Evolutionary conservation across 2,113 vertebrate genomes (phyloP).

Genomic region (Leptobrachium ailaonicum): DNA sequence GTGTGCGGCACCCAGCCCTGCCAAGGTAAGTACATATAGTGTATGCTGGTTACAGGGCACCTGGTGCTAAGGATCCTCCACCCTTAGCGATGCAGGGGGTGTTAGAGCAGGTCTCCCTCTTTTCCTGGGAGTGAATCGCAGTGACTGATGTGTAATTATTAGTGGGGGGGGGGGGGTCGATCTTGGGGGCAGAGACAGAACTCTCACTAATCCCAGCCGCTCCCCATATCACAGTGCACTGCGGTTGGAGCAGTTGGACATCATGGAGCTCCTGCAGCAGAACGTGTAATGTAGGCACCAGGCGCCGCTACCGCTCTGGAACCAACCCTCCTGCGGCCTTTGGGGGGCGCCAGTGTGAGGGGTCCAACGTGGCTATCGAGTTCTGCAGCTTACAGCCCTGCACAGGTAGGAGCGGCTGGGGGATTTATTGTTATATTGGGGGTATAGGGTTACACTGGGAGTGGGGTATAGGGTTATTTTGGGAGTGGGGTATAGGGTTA

Average conservation of each 20-base stretch:
- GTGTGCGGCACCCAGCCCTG: constrained; percentile 69
- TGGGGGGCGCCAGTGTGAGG: constrained; percentile 69
- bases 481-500: no score
- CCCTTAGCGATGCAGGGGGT: no score
- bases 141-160: no score
- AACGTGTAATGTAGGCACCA: constrained; percentile 79
- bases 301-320: constrained; percentile 72
- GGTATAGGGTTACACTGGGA: no score
- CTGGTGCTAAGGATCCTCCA: no score
- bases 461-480: no score
- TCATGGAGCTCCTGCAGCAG: constrained; percentile 79
- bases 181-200: background rate
- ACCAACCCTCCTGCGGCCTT: constrained; percentile 67
- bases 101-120: no score
- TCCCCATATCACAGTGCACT: constrained; percentile 72
- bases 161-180: no score
- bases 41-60: no score
- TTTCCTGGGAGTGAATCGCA: no score
- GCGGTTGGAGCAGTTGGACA: constrained; percentile 84
- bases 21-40: constrained; percentile 65
- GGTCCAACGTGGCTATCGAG: constrained; percentile 73
- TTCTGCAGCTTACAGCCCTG: constrained; percentile 81
- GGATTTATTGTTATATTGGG: no score
- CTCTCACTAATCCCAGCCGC: background rate
- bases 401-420: constrained; percentile 61